Conservation (phyloP, 2,113 vertebrate genomes). For the Calcarius ornatus region DNA sequence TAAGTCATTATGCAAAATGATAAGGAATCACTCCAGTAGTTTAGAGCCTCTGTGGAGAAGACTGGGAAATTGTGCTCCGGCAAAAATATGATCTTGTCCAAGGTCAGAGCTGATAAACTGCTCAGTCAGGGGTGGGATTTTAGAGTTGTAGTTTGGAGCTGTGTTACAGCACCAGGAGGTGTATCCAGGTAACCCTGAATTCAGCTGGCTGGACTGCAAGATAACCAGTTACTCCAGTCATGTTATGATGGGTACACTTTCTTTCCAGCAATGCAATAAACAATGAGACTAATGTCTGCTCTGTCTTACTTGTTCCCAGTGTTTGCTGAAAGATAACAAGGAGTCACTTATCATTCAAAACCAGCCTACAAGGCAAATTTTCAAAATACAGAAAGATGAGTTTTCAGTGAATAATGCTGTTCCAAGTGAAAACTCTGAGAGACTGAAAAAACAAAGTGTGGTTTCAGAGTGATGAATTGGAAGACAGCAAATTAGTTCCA, state of each 20-base stretch:
- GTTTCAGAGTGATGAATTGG: neutral
- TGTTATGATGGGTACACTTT: neutral
- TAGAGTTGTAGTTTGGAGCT: neutral
- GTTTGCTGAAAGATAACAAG: neutral
- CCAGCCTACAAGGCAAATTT: neutral
- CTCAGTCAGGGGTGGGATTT: neutral
- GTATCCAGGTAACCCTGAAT: neutral
- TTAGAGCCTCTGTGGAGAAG: neutral
- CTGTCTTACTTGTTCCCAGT: neutral
- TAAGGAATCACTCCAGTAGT: neutral
- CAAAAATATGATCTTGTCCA: neutral
- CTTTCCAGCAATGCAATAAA: neutral
- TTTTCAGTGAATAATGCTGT: neutral
- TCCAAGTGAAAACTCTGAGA: neutral
- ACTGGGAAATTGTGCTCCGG: neutral
- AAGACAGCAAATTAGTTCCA: neutral
- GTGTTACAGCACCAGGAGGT: neutral
- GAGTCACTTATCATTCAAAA: neutral
- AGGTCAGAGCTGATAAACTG: neutral
- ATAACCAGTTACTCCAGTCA: neutral
- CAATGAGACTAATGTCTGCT: neutral
- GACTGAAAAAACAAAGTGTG: neutral
- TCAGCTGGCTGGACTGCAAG: neutral
- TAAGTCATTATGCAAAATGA: neutral
- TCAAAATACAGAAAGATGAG: accelerated